Base-by-base conservation (phyloP, 2,113 vertebrate species). In the Barnardius zonarius region DNA sequence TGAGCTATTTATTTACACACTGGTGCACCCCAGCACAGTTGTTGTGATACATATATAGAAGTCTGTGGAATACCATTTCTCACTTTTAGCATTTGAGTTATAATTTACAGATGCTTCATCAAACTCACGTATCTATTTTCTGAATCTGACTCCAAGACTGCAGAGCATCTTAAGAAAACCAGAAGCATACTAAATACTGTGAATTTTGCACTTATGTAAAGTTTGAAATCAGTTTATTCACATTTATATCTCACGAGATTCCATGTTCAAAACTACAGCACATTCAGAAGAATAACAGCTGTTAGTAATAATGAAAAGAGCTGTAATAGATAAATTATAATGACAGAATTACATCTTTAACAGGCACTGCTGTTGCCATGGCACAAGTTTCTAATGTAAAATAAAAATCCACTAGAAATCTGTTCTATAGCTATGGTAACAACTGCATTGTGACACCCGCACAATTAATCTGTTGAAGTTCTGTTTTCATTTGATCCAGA, bases 291-390 rank as follows among this genome's bases (percentile, higher is more conserved):
- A 59, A 35, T 59, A 59, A 35, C 57, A 59, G 57, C 22, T 59
- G 22, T 35, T 59, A 96, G 94, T 62, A 96, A 72, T 30, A 95
- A 95, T 92, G 90, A 97, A 94, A 88, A 95, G 91, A 97, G 95
- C 92, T 80, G 59, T 91, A 96, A 97, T 76, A 96, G 94, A 97
- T 86, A 96, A 97, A 95, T 97, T 96, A 74, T 81, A 96, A 87
- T 23, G 70, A 92, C 72, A 67, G 75, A 80, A 31, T 85, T 92
- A 87, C 75, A 91, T 88, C 97, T 97, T 86, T 95, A 96, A 94
- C 81, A 93, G 92, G 74, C 84, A 81, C 37, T 95, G 86, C 67
- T 94, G 98, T 98, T 98, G 93, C 97, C 96, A 97, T 98, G 96
- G 97, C 48, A 97, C 94, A 84, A 88, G 67, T 86, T 96, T 78